Evolutionary conservation across 2,888 invertebrate species (phyloP), one percentile per base, ranked within the genome.

Genomic region (Selenia dentaria): DNA sequence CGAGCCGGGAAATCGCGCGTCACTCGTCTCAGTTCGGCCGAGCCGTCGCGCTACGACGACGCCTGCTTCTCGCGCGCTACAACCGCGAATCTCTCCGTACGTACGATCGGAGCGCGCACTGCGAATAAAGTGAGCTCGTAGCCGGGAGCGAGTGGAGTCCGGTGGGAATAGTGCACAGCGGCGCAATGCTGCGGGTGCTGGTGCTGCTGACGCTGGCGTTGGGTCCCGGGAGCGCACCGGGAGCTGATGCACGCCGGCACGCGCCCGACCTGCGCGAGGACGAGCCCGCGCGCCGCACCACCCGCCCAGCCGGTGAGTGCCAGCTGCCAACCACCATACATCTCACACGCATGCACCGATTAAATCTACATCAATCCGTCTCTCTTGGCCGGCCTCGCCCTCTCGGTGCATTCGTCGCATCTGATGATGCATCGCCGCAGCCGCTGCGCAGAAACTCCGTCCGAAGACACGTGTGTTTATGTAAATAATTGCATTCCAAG

Each of bases 271-370:
- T 71, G 69, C 71, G 64, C 27, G 51, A 46, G 46, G 54, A 55
- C 49, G 52, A 43, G 51, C 61, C 79, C 80, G 55, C 82, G 92
- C 92, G 59, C 91, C 93, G 40, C 93, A 93, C 92, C 71, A 89
- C 89, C 62, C 90, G 94, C 57, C 93, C 93, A 68, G 94, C 94
- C 83, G 94, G 94, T 94, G 83, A 93, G 93, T 92, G 60, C 68
- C 49, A 33, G 20, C 50, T 35, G 24, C 40, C 41, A 22, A 29
- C 40, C 18, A 25, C 10, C 24, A 18, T 6, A 9, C 5, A 22
- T 3, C 29, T 6, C 39, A 32, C 42, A 4, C 89, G 85, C 70
- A 79, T 79, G 49, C 82, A 69, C 58, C 57, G 62, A 61, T 67
- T 69, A 71, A 72, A 76, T 70, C 68, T 67, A 62, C 69, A 71